Evolutionary conservation across 2,888 invertebrate species (phyloP), one percentile per base, ranked within the genome.

Genomic region (Cerastoderma edule): DNA sequence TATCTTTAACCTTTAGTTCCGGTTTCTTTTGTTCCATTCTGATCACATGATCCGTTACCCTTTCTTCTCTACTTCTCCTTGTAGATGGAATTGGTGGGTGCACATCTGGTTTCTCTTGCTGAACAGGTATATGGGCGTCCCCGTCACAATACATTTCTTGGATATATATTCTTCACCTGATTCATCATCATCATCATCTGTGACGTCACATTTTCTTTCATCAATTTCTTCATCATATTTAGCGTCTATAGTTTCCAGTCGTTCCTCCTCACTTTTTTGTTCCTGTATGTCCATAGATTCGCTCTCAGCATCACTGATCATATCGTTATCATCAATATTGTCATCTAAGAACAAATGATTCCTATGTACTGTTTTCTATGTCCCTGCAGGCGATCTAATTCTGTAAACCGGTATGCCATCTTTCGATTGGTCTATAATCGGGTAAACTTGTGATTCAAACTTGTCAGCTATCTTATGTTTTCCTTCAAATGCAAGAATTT

Each of bases 391-490:
- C 5, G 63, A 13, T 22, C 39, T 63, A 8, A 63, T 24, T n/a
- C 24, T 32, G 22, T 35, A 63, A 13, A 63, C 63, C 6, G 63
- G 63, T 5, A 63, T 63, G 4, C 35, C 63, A 10, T 6, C 16
- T 63, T 19, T 32, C 22, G 39, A n/a, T 63, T 63, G 63, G n/a
- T 63, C 64, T 22, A 39, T 19, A 4, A 39, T 64, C 27, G 13
- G 19, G 22, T 64, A 44, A 22, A 27, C 28, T 24, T 44, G 24
- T 24, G 39, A 8, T 24, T 64, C 64, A 24, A 44, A 64, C 19
- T 44, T 64, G 44, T 64, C 64, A 19, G 39, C 13, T 13, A 64
- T 44, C 33, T 64, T 64, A 27, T 64, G 64, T 44, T 64, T 64
- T 24, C 64, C 64, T 44, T 64, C 64, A 22, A 22, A 24, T 8